A percentile compares a stretch with the other conserved stretches of the same genome.
These are phyloP conservation scores for Tenodera sinensis DNA, from an alignment of 2,888 invertebrate species.

Conservation along the genomic window DNA sequence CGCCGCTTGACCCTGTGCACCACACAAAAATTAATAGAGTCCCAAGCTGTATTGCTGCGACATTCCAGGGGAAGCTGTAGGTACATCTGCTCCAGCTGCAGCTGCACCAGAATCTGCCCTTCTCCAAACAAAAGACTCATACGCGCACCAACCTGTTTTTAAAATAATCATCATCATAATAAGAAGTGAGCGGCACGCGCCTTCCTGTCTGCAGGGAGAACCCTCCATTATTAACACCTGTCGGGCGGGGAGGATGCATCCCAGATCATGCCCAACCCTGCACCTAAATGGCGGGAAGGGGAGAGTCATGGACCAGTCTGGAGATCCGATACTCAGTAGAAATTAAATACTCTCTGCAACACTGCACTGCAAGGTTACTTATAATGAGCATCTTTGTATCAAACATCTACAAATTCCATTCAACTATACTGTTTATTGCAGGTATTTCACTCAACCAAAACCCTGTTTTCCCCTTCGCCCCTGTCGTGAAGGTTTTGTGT, in stretches of 20 bases:
- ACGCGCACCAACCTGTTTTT: neutral
- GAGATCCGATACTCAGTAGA: neutral
- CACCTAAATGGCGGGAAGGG: neutral
- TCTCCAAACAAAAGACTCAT: neutral
- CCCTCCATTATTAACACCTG: neutral
- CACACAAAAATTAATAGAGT: neutral
- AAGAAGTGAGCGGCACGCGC: neutral
- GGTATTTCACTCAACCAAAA: no score
- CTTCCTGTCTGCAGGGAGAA: neutral
- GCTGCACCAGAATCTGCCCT: neutral
- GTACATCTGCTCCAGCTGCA: neutral
- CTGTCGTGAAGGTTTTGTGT: no score
- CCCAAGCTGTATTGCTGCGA: neutral
- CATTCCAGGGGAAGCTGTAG: neutral
- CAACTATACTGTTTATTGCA: no score
- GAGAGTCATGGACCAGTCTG: neutral
- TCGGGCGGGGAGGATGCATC: neutral
- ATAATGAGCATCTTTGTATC: no score
- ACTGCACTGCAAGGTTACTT: no score
- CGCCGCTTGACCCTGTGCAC: neutral
- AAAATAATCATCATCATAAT: neutral
- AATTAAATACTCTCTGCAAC: no score
- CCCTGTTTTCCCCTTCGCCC: no score
- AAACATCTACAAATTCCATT: no score
- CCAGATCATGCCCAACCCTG: neutral